Base-by-base conservation (phyloP, 1,140 invertebrate genomes). In the Tachypleus tridentatus region DNA sequence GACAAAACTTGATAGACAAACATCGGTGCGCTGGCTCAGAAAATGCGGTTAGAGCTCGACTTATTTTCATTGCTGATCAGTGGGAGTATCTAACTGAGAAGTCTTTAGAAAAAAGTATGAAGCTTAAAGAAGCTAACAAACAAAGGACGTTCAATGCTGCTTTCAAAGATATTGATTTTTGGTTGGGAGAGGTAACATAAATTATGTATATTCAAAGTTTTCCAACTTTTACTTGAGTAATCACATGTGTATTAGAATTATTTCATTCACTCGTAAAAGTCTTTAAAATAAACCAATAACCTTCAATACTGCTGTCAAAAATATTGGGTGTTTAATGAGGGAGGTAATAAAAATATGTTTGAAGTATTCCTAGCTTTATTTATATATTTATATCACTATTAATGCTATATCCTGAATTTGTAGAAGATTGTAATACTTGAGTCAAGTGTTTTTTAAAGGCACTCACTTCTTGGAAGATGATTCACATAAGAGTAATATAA, bases 151-250 rank as follows among this genome's bases (percentile, higher is more conserved):
- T 97, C 79, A 98, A 98, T 77, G 96, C 96, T 66, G 95, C 94
- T 52, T 93, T 98, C 56, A 98, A 98, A 77, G 97, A 99, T 82
- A 85, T 98, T 66, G 96, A 98, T 79, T 98, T 99, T 79, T 99
- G 97, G 97, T 85, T 98, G 51, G 95, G 94, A 69, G 95, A 98
- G 83, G 59, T 60, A 57, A 54, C 8, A 54, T 54, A 54, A 54
- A 54, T 54, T 54, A 54, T 9, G 8, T 54, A 9, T 9, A 54
- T 54, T 54, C 53, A 8, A 54, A 9, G 8, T 9, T 8, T 54
- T 9, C n/a, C 8, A 9, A 54, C 8, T 54, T 54, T 8, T 54
- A 54, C n/a, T n/a, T 54, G 53, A 54, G 8, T 9, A 54, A 54
- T 54, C n/a, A 9, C n/a, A 2, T n/a, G 8, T 54, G n/a, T n/a